phyloP scores from a whole-genome alignment of 2,888 invertebrate species.

The Dryobota labecula region DNA sequence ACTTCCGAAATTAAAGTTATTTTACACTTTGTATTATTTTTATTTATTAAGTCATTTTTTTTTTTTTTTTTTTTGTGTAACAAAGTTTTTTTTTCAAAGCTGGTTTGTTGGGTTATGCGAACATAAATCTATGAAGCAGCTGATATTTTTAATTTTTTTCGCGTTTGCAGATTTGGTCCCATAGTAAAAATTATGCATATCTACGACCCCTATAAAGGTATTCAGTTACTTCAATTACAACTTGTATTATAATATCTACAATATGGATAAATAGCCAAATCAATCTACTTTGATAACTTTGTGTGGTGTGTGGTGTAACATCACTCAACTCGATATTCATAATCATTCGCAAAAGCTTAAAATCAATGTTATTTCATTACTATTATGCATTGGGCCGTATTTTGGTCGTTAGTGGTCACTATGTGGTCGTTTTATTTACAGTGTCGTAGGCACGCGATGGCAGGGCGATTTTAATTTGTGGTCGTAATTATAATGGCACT shows the following conservation, averaged over 20 bases:
- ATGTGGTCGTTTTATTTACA: slow-evolving; percentile 36
- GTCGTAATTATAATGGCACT: slow-evolving; percentile 21
- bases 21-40: too few relatives aligned
- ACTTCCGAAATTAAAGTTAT: too few relatives aligned
- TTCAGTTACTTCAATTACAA: too few relatives aligned
- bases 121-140: too few relatives aligned
- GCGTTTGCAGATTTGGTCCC: too few relatives aligned
- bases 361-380: slow-evolving; percentile 23
- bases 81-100: too few relatives aligned
- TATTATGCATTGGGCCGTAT: slow-evolving; percentile 1
- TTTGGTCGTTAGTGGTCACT: slow-evolving; percentile 42
- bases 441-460: slow-evolving; percentile 47
- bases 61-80: too few relatives aligned
- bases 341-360: slow-evolving; percentile 9
- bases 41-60: too few relatives aligned
- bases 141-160: too few relatives aligned
- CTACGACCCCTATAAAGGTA: too few relatives aligned
- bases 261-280: not conserved
- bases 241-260: not conserved
- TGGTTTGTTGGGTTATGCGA: too few relatives aligned
- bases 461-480: slow-evolving; percentile 43
- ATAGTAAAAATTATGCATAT: too few relatives aligned
- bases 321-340: not conserved
- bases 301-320: not conserved
- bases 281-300: not conserved